Evolutionary conservation across 2,113 vertebrate species (phyloP).

Genomic region (Erinaceus europaeus): DNA sequence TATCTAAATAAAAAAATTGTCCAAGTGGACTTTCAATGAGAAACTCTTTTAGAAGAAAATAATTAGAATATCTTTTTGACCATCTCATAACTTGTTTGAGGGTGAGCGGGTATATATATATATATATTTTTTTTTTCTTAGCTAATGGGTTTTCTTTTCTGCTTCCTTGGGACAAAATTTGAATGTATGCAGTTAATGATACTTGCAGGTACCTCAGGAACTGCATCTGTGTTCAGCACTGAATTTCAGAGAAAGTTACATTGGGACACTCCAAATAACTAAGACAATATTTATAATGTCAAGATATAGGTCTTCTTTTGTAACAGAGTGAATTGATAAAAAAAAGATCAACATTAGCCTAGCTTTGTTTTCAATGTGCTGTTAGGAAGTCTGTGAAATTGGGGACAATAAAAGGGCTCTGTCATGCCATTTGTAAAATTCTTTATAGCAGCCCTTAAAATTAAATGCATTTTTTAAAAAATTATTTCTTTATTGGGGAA

Average conservation of each 20-base stretch:
- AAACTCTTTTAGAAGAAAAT: background rate
- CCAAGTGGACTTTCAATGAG: background rate
- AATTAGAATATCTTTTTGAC: background rate
- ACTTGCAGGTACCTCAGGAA: conserved; percentile 72
- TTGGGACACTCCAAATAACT: conserved; percentile 67
- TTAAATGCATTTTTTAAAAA: conserved; percentile 67
- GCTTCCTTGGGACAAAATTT: conserved; percentile 49
- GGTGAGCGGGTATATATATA: background rate
- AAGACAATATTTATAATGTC: conserved; percentile 63
- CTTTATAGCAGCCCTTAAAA: conserved; percentile 71
- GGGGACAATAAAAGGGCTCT: conserved; percentile 62
- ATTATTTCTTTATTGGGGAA: too few relatives aligned
- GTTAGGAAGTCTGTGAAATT: conserved; percentile 64
- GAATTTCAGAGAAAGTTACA: conserved; percentile 69
- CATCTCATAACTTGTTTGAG: background rate
- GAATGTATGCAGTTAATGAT: conserved; percentile 54
- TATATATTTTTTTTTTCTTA: conserved; percentile 49
- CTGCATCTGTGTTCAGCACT: conserved; percentile 59
- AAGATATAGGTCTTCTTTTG: conserved; percentile 67
- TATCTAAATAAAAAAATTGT: background rate
- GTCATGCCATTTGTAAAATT: conserved; percentile 68
- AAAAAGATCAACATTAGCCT: conserved; percentile 57
- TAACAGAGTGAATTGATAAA: conserved; percentile 63
- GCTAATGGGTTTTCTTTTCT: conserved; percentile 57
- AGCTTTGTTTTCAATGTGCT: conserved; percentile 61